These are phyloP conservation scores for Solea solea DNA, from an alignment of 2,113 vertebrate species.

Conservation along the genomic window DNA sequence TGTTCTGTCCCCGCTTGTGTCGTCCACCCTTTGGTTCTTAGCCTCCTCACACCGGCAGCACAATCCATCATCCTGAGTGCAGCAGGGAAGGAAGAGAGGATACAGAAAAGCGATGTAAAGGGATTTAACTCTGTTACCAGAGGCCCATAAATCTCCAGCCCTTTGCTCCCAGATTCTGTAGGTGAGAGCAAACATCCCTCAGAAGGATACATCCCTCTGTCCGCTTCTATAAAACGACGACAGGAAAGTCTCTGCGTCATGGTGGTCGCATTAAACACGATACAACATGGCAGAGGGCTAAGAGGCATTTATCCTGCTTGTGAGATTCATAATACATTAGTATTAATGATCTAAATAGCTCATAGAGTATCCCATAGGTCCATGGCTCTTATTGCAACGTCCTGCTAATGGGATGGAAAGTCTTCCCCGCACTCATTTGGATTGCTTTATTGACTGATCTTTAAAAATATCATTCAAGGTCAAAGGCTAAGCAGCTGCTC, in stretches of 20 bases:
- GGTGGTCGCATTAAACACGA: background rate
- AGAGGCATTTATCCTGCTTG: no score
- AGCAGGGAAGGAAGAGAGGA: slow-evolving; percentile 29
- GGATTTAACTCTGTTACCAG: slow-evolving; percentile 54
- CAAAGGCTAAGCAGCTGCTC: slow-evolving; percentile 42
- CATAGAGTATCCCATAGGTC: background rate
- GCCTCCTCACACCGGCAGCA: slow-evolving; percentile 12
- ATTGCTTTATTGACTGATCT: slow-evolving; percentile 42
- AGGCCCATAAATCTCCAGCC: slow-evolving; percentile 55
- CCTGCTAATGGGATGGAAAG: slow-evolving; percentile 9
- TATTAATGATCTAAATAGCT: background rate
- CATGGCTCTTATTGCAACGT: background rate
- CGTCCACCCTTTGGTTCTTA: slow-evolving; percentile 28
- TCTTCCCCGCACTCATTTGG: background rate
- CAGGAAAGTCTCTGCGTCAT: background rate
- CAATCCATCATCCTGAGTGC: slow-evolving; percentile 71
- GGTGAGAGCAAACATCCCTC: slow-evolving; percentile 24
- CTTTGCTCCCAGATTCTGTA: slow-evolving; percentile 19
- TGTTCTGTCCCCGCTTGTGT: slow-evolving; percentile 25
- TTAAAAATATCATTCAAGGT: slow-evolving; percentile 14
- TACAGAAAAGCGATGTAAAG: slow-evolving; percentile 39
- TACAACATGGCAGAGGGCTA: background rate
- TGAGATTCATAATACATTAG: background rate
- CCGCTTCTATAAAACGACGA: background rate
- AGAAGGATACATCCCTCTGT: slow-evolving; percentile 10